Evolutionary conservation across 2,797 vertebrate genomes (phyloP).

Genomic region (Gadopsis bispinosus): DNA sequence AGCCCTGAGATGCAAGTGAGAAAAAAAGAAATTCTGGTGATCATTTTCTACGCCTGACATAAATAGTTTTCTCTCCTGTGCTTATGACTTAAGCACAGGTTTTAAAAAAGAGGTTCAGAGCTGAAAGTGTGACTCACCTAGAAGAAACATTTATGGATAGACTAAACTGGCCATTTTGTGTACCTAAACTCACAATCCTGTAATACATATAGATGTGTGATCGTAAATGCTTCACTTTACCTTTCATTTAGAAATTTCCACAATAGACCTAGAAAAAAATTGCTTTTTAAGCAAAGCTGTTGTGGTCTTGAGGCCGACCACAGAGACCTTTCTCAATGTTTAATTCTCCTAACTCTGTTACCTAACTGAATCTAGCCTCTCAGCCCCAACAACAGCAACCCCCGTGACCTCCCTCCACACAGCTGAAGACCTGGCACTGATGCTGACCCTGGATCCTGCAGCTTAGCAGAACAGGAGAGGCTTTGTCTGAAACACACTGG

Average conservation of each 20-base stretch:
- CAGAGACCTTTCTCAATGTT: constrained; percentile 47
- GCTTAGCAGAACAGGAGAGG: constrained; percentile 73
- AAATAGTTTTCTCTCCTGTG: too few species aligned
- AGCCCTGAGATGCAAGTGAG: too few species aligned
- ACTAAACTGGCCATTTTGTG: not conserved
- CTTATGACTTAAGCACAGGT: too few species aligned
- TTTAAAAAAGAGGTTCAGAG: not conserved
- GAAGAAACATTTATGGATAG: not conserved
- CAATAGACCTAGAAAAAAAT: not conserved
- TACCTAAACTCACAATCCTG: not conserved
- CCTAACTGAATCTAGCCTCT: constrained; percentile 42
- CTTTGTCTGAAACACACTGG: constrained; percentile 66
- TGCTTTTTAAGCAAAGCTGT: not conserved
- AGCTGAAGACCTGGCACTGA: constrained; percentile 57
- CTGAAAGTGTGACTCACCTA: not conserved
- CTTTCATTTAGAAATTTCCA: not conserved
- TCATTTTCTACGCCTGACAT: too few species aligned
- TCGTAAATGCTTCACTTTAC: not conserved
- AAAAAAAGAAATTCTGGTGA: too few species aligned
- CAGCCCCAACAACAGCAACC: constrained; percentile 46
- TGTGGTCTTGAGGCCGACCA: not conserved
- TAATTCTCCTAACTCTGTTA: constrained; percentile 56
- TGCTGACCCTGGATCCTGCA: constrained; percentile 66
- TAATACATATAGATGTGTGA: not conserved
- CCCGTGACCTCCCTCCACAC: constrained; percentile 40